Conservation (phyloP, 1,140 invertebrate genomes). For the Solen grandis region DNA sequence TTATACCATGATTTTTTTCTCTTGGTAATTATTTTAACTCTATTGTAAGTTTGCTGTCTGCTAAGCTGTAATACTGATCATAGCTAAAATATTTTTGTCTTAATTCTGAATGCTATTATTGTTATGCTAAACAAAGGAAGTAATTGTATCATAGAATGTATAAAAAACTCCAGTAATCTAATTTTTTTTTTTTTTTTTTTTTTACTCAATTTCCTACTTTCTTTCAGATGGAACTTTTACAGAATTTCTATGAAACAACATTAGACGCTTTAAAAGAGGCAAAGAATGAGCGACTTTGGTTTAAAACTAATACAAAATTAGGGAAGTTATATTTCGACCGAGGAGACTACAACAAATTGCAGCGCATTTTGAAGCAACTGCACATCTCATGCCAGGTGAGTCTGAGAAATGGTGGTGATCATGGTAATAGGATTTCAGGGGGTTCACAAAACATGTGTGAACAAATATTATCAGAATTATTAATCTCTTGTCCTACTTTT, state of each 20-base stretch:
- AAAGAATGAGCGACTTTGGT: constrained; percentile 99
- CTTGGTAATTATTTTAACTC: too few species aligned
- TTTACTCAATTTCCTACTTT: too few species aligned
- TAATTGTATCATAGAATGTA: too few species aligned
- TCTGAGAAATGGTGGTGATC: not conserved
- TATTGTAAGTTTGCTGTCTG: too few species aligned
- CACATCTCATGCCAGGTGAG: constrained; percentile 96
- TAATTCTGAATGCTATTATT: too few species aligned
- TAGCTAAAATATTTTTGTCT: too few species aligned
- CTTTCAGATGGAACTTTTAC: constrained; percentile 96
- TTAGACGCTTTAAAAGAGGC: constrained; percentile 98
- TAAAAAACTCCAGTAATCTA: too few species aligned
- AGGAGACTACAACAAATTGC: constrained; percentile 95
- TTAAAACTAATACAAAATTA: constrained; percentile 99
- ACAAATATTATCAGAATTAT: not conserved
- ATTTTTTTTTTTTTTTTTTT: too few species aligned
- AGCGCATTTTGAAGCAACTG: constrained; percentile 98
- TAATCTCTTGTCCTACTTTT: too few species aligned
- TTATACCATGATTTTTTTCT: too few species aligned
- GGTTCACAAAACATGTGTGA: constrained; percentile 18
- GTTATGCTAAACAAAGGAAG: too few species aligned
- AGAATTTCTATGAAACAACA: constrained; percentile 99
- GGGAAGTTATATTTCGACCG: constrained; percentile 99
- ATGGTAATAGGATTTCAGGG: constrained; percentile 12
- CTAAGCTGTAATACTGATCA: too few species aligned